Base-by-base conservation (phyloP, 1,140 invertebrate genomes). In the Bombus sylvicola region DNA sequence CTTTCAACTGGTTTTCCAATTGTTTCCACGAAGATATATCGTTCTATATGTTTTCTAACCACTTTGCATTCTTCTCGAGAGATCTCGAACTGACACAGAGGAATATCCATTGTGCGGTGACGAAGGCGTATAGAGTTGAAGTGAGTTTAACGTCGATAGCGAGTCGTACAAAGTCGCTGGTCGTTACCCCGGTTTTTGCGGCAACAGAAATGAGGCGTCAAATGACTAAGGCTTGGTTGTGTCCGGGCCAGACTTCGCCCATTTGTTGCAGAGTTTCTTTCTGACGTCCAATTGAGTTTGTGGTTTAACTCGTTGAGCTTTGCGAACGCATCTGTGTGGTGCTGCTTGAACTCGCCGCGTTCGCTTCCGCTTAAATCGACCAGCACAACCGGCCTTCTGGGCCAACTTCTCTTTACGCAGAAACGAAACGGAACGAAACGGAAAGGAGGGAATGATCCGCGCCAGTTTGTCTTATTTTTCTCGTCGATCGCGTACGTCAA, bases 211-310 rank as follows among this genome's bases (percentile, higher is more conserved):
- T 93, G 92, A 93, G 91, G 91, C 91, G 91, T 93, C 91, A 93
- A 93, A 93, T 92, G 91, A 93, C 91, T 90, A 85, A 91, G 87
- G 88, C 79, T 85, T 79, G 88, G 85, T 53, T 73, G 79, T 90
- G 92, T 92, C 92, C 81, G 81, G 71, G 43, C 68, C 92, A 93
- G 91, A 93, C 89, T 92, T 92, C 88, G 83, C 81, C 91, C 91
- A 93, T 93, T 93, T 92, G 92, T 93, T 92, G 88, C 91, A 88
- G 87, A 91, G 86, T 92, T 92, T 92, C 88, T 92, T 92, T 92
- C 83, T 72, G 89, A 90, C 87, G 83, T 92, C 79, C 90, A 89
- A 91, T 92, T 81, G 90, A 90, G 89, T 87, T 89, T 88, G 88
- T 80, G 90, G 89, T 90, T 90, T 89, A 91, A 91, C 87, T 90